Conservation (phyloP, 2,888 invertebrate species). For the Epirrita christyi region DNA sequence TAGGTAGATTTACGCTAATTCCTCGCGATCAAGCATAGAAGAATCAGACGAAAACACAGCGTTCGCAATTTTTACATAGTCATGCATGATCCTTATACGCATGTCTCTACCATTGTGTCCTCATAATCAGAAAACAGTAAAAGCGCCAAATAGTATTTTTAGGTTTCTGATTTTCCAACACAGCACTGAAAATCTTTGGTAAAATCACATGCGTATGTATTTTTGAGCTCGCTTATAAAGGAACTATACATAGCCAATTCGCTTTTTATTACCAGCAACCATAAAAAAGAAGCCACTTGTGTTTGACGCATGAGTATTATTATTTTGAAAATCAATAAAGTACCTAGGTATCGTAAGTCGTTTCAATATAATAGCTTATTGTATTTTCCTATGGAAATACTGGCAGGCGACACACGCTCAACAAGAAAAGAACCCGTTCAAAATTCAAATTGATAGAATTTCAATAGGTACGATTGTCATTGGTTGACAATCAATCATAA, state of each 20-base stretch:
- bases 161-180: no score
- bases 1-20: no score
- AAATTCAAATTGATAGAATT: constrained; percentile 79
- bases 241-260: not conserved
- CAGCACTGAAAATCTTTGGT: no score
- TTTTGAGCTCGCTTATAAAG: not conserved
- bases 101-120: no score
- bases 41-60: no score
- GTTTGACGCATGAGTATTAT: constrained; percentile 12
- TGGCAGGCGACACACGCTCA: constrained; percentile 60
- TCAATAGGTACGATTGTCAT: constrained; percentile 79
- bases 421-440: constrained; percentile 78
- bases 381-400: constrained; percentile 67
- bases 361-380: constrained; percentile 67
- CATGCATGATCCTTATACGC: no score
- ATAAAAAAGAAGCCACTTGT: constrained; percentile 6
- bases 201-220: no score
- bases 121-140: no score
- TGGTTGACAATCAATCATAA: constrained; percentile 83
- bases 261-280: not conserved
- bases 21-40: no score
- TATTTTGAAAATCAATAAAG: constrained; percentile 42
- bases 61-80: no score
- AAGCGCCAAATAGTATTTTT: no score
- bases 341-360: constrained; percentile 45